These are phyloP conservation scores for Drosophila persimilis DNA, from an alignment of 1,140 invertebrate genomes.

Conservation along the genomic window DNA sequence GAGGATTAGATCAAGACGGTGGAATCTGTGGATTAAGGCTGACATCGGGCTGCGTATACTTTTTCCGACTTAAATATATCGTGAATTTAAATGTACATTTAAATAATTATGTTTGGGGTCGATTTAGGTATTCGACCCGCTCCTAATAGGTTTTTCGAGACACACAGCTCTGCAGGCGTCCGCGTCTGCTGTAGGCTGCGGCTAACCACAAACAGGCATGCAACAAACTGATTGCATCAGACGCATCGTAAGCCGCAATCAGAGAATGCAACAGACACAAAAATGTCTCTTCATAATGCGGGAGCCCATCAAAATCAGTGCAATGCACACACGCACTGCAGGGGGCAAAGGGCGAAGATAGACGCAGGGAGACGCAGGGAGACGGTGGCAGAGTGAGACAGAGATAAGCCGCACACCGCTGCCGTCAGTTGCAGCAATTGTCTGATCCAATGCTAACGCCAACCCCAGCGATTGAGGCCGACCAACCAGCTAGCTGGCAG, in stretches of 20 bases:
- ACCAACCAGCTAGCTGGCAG: conserved; percentile 44
- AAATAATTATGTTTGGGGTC: too few species aligned
- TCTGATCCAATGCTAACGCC: conserved; percentile 47
- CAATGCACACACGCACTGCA: conserved; percentile 16
- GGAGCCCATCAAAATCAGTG: conserved; percentile 69
- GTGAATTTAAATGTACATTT: too few species aligned
- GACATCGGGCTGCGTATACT: too few species aligned
- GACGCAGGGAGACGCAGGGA: not conserved
- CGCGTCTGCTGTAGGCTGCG: conserved; percentile 33
- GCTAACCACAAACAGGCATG: conserved; percentile 61
- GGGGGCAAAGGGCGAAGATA: not conserved
- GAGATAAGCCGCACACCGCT: conserved; percentile 46
- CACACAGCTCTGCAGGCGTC: not conserved
- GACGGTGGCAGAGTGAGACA: not conserved
- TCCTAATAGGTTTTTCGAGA: too few species aligned
- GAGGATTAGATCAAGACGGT: too few species aligned
- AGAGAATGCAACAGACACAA: conserved; percentile 35
- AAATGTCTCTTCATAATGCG: conserved; percentile 58
- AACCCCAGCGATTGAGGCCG: conserved; percentile 22
- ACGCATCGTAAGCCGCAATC: conserved; percentile 43
- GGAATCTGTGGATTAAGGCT: too few species aligned
- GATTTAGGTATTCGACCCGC: too few species aligned
- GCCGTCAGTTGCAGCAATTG: conserved; percentile 66
- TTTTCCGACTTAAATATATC: too few species aligned
- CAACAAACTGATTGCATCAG: conserved; percentile 58